phyloP scores from a whole-genome alignment of 1,140 invertebrate genomes.

The Halesus radiatus region DNA sequence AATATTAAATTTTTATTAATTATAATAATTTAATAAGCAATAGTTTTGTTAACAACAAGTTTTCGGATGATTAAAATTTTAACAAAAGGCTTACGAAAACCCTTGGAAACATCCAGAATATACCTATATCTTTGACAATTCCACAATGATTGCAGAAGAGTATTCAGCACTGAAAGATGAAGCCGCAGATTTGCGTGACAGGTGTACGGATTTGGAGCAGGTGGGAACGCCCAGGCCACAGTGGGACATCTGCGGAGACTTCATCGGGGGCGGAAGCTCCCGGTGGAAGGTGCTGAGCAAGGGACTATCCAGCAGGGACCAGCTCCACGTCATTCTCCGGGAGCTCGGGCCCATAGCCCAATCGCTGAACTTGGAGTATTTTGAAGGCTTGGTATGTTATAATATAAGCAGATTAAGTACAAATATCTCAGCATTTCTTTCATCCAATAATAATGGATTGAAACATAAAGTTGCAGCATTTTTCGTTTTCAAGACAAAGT shows the following conservation, averaged over 20 bases:
- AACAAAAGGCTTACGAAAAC: no score
- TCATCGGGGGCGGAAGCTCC: slow-evolving; percentile 65
- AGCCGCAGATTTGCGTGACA: slow-evolving; percentile 63
- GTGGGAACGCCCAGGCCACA: slow-evolving; percentile 66
- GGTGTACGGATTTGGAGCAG: slow-evolving; percentile 64
- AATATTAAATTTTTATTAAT: no score
- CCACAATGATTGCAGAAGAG: slow-evolving; percentile 53
- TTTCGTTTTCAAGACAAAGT: no score
- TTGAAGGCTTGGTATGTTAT: slow-evolving; percentile 64
- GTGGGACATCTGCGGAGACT: slow-evolving; percentile 68
- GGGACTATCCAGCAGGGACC: slow-evolving; percentile 64
- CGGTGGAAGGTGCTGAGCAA: slow-evolving; percentile 66
- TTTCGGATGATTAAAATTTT: no score
- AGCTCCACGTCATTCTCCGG: slow-evolving; percentile 64
- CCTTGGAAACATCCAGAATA: no score
- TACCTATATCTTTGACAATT: no score
- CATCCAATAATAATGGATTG: no score
- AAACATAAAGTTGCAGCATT: no score
- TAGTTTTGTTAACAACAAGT: no score
- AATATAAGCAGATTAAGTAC: no score
- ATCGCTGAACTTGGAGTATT: slow-evolving; percentile 65
- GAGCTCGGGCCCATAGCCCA: slow-evolving; percentile 67
- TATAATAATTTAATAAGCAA: no score
- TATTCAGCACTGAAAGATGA: slow-evolving; percentile 63
- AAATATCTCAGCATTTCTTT: no score